Evolutionary conservation across 2,113 vertebrate genomes (phyloP).

Genomic region (Chloropsis hardwickii): DNA sequence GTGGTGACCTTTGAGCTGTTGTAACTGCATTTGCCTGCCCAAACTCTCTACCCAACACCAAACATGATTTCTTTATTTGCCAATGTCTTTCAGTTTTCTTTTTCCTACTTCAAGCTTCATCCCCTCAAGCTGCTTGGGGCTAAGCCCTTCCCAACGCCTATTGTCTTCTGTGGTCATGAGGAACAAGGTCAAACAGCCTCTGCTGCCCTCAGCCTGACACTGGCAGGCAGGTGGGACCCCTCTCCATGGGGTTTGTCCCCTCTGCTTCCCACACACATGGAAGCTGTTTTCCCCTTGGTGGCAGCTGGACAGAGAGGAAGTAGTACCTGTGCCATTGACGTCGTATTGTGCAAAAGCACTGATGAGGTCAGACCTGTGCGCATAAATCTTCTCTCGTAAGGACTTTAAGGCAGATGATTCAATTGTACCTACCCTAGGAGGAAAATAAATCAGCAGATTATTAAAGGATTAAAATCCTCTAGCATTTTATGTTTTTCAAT

Average conservation of each 20-base stretch:
- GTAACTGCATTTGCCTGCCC: background rate
- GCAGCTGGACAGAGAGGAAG: background rate
- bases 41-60: background rate
- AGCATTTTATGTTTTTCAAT: background rate
- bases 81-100: background rate
- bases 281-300: background rate
- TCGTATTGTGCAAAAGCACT: conserved; percentile 81
- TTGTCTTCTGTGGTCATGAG: background rate
- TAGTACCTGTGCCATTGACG: conserved; percentile 75
- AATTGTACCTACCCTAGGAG: conserved; percentile 79
- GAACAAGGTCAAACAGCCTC: background rate
- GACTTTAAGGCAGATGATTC: conserved; percentile 86
- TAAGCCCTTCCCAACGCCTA: background rate
- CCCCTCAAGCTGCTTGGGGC: background rate
- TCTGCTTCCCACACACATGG: accelerated
- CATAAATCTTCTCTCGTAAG: conserved; percentile 86
- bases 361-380: conserved; percentile 84
- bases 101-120: background rate
- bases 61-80: background rate
- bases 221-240: background rate
- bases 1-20: background rate
- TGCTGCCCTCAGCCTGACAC: background rate
- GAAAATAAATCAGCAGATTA: background rate
- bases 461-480: background rate
- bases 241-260: background rate